Percentiles rank a stretch among this genome's conserved stretches.
Conservation (phyloP, 1,140 invertebrate species). For the Drosophila rufa region DNA sequence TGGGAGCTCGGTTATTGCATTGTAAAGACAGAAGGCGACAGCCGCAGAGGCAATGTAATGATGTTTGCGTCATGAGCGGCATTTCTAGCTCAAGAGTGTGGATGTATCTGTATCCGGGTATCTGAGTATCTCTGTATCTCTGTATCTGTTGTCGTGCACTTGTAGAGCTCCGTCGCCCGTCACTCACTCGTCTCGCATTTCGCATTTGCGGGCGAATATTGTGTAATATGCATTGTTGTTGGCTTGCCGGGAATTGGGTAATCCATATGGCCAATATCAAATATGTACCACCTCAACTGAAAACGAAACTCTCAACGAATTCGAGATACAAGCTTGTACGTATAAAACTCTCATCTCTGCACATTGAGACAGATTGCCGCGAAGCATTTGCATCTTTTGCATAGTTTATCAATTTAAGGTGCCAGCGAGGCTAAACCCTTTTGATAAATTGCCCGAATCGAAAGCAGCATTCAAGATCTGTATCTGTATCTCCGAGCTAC, state of each 20-base stretch:
- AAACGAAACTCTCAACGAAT: conserved; percentile 20
- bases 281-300: conserved; percentile 38
- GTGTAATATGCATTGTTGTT: conserved; percentile 45
- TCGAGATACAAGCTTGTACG: not conserved
- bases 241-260: conserved; percentile 43
- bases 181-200: conserved; percentile 48
- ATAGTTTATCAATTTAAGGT: conserved; percentile 59
- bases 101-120: conserved; percentile 16
- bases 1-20: conserved; percentile 34
- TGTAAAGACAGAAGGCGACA: conserved; percentile 49
- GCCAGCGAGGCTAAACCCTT: conserved; percentile 31
- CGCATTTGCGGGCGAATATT: conserved; percentile 45
- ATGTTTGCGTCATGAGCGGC: conserved; percentile 56
- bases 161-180: conserved; percentile 46
- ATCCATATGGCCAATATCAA: conserved; percentile 48
- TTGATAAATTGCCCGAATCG: conserved; percentile 47
- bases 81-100: conserved; percentile 44
- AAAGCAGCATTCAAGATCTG: conserved; percentile 23
- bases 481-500: conserved; percentile 15
- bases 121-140: conserved; percentile 32
- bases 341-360: conserved; percentile 6
- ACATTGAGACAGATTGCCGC: conserved; percentile 41
- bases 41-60: conserved; percentile 47
- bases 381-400: conserved; percentile 48
- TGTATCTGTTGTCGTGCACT: conserved; percentile 53